These are phyloP conservation scores for Serrognathus titanus DNA, from an alignment of 2,888 invertebrate species.

Conservation along the genomic window DNA sequence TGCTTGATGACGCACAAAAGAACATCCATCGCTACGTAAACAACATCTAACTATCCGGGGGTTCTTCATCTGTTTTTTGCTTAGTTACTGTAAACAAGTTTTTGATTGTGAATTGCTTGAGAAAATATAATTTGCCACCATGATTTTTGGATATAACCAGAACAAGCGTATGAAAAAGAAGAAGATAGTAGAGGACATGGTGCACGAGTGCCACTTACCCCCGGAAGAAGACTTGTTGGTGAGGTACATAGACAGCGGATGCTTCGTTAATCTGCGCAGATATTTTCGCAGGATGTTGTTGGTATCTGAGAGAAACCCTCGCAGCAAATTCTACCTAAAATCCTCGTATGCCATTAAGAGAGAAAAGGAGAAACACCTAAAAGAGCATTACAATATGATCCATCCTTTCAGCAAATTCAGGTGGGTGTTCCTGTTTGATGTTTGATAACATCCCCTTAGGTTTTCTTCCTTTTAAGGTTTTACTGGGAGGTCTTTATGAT, in stretches of 20 bases:
- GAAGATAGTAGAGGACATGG: conserved; percentile 2
- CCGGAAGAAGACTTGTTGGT: conserved; percentile 23
- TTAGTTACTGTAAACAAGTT: too few relatives aligned
- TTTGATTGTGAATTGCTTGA: too few relatives aligned
- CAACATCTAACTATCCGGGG: too few relatives aligned
- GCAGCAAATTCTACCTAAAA: conserved; percentile 23
- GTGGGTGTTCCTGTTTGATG: conserved; percentile 23
- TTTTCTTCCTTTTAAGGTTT: conserved; percentile 11
- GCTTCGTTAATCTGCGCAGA: conserved; percentile 25
- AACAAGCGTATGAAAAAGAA: conserved; percentile 3
- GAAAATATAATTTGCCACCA: too few relatives aligned
- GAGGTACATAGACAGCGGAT: conserved; percentile 27
- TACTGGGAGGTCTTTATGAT: conserved; percentile 17
- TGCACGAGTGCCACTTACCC: conserved; percentile 21
- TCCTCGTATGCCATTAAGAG: conserved; percentile 21
- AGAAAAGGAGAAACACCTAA: conserved; percentile 23
- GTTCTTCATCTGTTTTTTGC: too few relatives aligned
- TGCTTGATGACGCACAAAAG: too few relatives aligned
- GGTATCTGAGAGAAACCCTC: conserved; percentile 23
- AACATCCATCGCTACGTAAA: too few relatives aligned
- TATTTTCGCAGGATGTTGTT: conserved; percentile 22
- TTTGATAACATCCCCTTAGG: background rate
- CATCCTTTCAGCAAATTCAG: conserved; percentile 29
- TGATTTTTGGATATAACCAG: background rate
- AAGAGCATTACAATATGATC: conserved; percentile 25